Base-by-base conservation (phyloP, 1,140 invertebrate species). In the Musca domestica region DNA sequence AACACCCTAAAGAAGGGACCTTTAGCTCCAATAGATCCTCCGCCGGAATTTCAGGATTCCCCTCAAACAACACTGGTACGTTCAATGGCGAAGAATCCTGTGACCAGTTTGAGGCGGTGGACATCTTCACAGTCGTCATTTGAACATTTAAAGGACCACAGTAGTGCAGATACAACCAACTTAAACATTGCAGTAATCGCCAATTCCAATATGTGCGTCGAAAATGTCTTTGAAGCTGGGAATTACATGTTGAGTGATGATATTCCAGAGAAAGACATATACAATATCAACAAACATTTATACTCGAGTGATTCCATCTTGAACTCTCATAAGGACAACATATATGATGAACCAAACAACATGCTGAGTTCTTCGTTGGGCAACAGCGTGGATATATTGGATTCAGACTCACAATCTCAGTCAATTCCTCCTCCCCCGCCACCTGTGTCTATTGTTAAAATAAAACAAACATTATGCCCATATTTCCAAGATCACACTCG, bases 1-100 rank as follows among this genome's bases (percentile, higher is more conserved):
- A 92, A 92, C 75, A 92, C 91, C 7, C 83, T 92, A 66, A 92
- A 92, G 74, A 92, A 92, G 82, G 90, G 88, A 23, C 89, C 90
- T 20, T 84, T 86, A 64, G 85, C 86, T 34, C 87, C 90, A 17
- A 92, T 92, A 72, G 90, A 92, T 74, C 91, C 91, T 64, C 91
- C 91, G 4, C 88, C 87, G 17, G 90, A 93, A 73, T 93, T 93
- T 82, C 91, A 92, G 82, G 74, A 83, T 70, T 76, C 81, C 54
- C 74, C 83, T 20, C 75, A 83, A 70, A 74, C 77, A 68, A 80
- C 77, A n/a, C 70, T 82, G 14, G 74, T 81, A 68, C 74, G 80
- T 17, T 75, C 74, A 34, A 74, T 80, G n/a, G 75, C 75, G 6
- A 77, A 77, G 65, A 80, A 74, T 46, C 74, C 77, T 47, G 75